Evolutionary conservation across 2,888 invertebrate genomes (phyloP), one percentile per base, ranked within the genome.

Genomic region (Ecdyonurus torrentis): DNA sequence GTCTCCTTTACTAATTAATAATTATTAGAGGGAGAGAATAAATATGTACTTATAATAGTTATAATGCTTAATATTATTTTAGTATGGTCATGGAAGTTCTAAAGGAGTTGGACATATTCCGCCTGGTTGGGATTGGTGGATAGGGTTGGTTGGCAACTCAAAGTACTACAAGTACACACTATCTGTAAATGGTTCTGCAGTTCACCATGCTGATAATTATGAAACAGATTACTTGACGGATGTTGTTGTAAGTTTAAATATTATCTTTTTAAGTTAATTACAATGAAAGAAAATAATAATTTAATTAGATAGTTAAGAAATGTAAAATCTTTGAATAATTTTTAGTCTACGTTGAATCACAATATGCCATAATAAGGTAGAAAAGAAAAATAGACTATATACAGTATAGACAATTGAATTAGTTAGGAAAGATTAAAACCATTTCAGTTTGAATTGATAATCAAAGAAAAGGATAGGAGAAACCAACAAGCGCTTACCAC

Each of bases 151-250:
- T 66, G 94, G 94, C 25, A 96, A 96, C 75, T 94, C 94, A 0
- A 83, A 81, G n/a, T 96, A 95, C 75, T 96, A 94, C 74, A 84
- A 93, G 76, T 96, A 92, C 71, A 84, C 85, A 0, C 74, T 95
- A 59, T 91, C 89, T 0, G 82, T 91, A 67, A 91, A 95, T 73
- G 89, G 89, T 0, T 81, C 81, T 0, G 82, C 81, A 0, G 82
- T 81, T 37, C 71, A 73, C 59, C 83, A 84, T 69, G 83, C 83
- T 18, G 73, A 80, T 22, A 76, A 83, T 20, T 22, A 22, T n/a
- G 7, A 7, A 10, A 5, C 5, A 7, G 81, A 85, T 64, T 96
- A 95, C 74, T 80, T 95, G 20, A 94, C 95, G 1, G 90, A 93
- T 76, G 78, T 90, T 61, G 82, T 94, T 70, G 89, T 89, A 75